Evolutionary conservation across 2,113 vertebrate genomes (phyloP), one percentile per base, ranked within the genome.

Genomic region (Excalfactoria chinensis): DNA sequence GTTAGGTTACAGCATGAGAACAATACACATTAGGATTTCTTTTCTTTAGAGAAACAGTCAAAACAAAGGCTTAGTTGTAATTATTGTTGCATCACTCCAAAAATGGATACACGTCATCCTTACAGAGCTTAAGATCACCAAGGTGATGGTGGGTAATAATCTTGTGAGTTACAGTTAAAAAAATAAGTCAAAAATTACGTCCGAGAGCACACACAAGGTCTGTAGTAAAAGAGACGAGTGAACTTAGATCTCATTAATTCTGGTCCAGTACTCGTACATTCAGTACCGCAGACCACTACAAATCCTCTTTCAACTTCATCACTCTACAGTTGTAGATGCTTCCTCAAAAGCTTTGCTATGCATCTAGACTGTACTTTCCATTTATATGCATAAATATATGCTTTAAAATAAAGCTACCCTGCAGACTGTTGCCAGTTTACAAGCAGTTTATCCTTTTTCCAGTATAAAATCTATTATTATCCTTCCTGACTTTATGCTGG

Each of bases 121-220:
- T n/a, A 30, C 3, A 60, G 46, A 86, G 26, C 22, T 46, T 68
- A 46, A 34, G 9, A 64, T 37, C 32, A 49, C 30, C 2, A 0
- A 69, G 46, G 22, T 7, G n/a, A 55, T 58, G 55, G 55, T 58
- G 20, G 6, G 68, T 32, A 75, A 34, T 32, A 82, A 3, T 79
- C 28, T 32, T 60, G 12, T 62, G 40, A 10, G 16, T 22, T 89
- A 62, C 40, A 86, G 25, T 19, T 48, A 59, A n/a, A 43, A 43
- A 69, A 71, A 37, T 37, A 37, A 41, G 11, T 13, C 62, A 51
- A 22, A 66, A 76, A 18, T 14, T 35, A 63, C 18, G 6, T 32
- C 15, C 0, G 0, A 13, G 7, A 80, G 1, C 62, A 7, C 13
- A 56, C 6, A 5, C 11, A 40, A 58, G 16, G 14, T 43, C 26